phyloP scores from a whole-genome alignment of 2,797 vertebrate genomes.

The Luscinia megarhynchos region DNA sequence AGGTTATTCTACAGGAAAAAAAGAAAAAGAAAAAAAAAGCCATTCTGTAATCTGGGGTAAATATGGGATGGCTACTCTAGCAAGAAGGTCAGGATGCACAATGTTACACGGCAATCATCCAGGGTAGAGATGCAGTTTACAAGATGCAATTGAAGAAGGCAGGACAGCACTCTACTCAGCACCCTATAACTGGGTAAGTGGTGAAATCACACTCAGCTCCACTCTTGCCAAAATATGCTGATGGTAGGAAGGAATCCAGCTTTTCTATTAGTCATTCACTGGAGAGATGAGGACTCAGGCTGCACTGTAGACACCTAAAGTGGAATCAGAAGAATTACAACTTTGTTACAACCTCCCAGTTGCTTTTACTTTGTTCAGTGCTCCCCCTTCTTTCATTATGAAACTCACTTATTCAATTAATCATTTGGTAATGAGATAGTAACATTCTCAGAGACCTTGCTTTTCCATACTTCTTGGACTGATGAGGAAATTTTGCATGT shows the following conservation, averaged over 20 bases:
- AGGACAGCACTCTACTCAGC: background rate
- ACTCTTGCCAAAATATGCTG: background rate
- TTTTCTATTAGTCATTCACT: background rate
- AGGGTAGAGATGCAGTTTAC: background rate
- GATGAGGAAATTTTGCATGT: background rate
- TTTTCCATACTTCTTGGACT: background rate
- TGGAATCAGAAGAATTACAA: background rate
- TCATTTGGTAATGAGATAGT: background rate
- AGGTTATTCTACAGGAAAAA: background rate
- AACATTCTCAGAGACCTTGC: background rate
- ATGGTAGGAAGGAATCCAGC: background rate
- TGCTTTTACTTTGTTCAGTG: background rate
- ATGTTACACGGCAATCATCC: background rate
- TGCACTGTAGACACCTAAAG: background rate
- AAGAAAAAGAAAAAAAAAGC: background rate
- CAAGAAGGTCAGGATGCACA: background rate
- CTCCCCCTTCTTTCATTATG: background rate
- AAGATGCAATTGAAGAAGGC: background rate
- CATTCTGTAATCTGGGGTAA: background rate
- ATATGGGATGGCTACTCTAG: background rate
- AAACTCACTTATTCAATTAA: background rate
- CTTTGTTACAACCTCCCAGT: background rate
- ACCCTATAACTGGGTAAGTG: background rate
- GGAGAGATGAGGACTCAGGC: background rate
- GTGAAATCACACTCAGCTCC: background rate